Conservation (phyloP, 2,113 vertebrate genomes). For the Brachyhypopomus gauderio region DNA sequence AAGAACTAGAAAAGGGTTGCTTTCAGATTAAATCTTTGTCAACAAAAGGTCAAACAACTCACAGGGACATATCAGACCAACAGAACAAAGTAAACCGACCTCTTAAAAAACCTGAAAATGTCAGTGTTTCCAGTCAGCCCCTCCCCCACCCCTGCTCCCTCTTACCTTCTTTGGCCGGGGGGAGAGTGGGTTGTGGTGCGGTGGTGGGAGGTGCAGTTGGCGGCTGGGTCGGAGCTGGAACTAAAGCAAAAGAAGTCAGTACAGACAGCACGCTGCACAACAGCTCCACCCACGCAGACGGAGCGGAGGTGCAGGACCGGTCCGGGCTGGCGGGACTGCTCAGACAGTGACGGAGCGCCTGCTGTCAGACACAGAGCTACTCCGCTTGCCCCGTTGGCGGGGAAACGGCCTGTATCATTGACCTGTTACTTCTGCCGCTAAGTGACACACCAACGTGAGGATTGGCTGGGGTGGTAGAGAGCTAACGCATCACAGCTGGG, state of each 20-base stretch:
- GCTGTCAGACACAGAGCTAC: slow-evolving; percentile 16
- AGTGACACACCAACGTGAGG: slow-evolving; percentile 1
- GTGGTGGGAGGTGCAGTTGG: slow-evolving; percentile 55
- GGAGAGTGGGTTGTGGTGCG: slow-evolving; percentile 50
- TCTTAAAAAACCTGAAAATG: background rate
- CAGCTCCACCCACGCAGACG: background rate
- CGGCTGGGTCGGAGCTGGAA: slow-evolving; percentile 56
- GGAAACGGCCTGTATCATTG: slow-evolving; percentile 26
- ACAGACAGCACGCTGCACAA: slow-evolving; percentile 14
- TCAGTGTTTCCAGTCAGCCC: background rate
- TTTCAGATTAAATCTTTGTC: slow-evolving; percentile 50
- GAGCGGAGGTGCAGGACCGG: too few species aligned
- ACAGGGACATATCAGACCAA: slow-evolving; percentile 26
- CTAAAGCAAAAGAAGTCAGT: slow-evolving; percentile 32
- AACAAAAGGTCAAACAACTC: slow-evolving; percentile 49
- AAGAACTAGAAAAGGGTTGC: slow-evolving; percentile 48
- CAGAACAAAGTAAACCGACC: slow-evolving; percentile 5
- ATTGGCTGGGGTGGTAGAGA: background rate
- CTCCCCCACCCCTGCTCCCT: background rate
- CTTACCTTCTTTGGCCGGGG: slow-evolving; percentile 63
- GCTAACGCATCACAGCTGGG: slow-evolving; percentile 5
- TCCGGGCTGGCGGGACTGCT: background rate
- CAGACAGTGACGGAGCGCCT: slow-evolving; percentile 26
- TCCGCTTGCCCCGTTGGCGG: slow-evolving; percentile 15
- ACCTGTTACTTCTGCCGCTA: slow-evolving; percentile 27